Conservation (phyloP, 2,797 vertebrate species). For the Cottoperca gobio region DNA sequence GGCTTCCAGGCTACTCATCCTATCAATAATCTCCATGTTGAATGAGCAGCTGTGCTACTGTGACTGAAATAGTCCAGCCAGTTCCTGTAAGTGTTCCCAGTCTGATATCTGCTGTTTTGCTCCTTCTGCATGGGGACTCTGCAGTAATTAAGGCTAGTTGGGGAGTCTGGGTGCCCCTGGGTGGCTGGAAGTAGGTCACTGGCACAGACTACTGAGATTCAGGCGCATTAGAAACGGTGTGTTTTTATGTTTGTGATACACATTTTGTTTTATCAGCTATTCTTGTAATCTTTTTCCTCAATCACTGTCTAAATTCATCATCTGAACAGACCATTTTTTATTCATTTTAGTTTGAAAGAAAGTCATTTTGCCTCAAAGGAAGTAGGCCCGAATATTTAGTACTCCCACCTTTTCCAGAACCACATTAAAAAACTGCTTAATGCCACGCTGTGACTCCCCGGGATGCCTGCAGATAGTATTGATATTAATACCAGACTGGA, state of each 20-base stretch:
- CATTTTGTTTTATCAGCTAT: slow-evolving; percentile 34
- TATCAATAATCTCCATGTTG: slow-evolving; percentile 77
- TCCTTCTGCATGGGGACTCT: slow-evolving; percentile 66
- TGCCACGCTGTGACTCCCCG: background rate
- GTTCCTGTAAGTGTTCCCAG: slow-evolving; percentile 71
- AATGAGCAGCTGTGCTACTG: slow-evolving; percentile 72
- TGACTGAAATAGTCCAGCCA: slow-evolving; percentile 79
- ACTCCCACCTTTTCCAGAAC: background rate
- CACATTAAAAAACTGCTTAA: slow-evolving; percentile 15
- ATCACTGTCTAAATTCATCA: slow-evolving; percentile 13
- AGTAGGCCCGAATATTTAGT: background rate
- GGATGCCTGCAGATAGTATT: slow-evolving; percentile 48
- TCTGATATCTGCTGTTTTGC: slow-evolving; percentile 70
- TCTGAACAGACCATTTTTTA: slow-evolving; percentile 3
- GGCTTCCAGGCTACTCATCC: slow-evolving; percentile 56
- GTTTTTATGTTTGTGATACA: slow-evolving; percentile 52
- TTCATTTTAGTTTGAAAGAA: slow-evolving; percentile 4
- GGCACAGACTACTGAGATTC: slow-evolving; percentile 75
- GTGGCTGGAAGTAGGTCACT: slow-evolving; percentile 82
- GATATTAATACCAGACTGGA: slow-evolving; percentile 41
- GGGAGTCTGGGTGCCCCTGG: slow-evolving; percentile 76
- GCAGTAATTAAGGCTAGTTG: slow-evolving; percentile 82
- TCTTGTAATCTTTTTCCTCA: slow-evolving; percentile 21
- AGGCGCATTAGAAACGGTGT: slow-evolving; percentile 51
- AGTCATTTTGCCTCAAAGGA: background rate